These are phyloP conservation scores for Brachionus manjavacas DNA, from an alignment of 1,140 invertebrate species.

Conservation along the genomic window DNA sequence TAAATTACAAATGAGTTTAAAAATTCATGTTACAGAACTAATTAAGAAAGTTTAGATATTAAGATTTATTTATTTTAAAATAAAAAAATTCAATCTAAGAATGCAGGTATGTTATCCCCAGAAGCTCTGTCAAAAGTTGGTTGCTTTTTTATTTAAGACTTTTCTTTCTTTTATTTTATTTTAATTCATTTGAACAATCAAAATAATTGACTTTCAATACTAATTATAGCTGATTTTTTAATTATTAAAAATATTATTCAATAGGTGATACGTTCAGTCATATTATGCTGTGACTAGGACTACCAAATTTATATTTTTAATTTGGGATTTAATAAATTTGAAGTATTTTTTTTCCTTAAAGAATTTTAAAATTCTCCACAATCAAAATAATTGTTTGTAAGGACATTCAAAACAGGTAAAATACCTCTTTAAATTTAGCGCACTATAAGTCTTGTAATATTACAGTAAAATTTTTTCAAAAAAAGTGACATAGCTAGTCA, in stretches of 20 bases:
- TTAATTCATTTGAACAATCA: background rate
- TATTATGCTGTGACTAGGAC: conserved; percentile 1
- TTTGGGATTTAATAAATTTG: background rate
- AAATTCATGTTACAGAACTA: background rate
- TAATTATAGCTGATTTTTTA: background rate
- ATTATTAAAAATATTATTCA: conserved; percentile 1
- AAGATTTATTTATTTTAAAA: background rate
- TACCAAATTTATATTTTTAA: background rate
- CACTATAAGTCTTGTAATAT: background rate
- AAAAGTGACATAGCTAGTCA: too few relatives aligned
- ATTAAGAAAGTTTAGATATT: background rate
- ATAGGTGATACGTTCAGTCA: background rate
- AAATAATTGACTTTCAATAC: background rate
- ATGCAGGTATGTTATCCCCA: conserved; percentile 10
- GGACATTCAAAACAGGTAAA: background rate
- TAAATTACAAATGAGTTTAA: background rate
- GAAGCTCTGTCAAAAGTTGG: conserved; percentile 9
- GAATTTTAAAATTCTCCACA: background rate
- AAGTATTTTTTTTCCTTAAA: background rate
- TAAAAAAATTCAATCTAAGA: background rate
- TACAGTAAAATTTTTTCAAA: too few relatives aligned
- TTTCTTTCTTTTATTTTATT: background rate
- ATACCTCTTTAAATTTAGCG: background rate
- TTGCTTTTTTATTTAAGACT: background rate
- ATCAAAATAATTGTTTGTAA: background rate